Percentiles rank a stretch among this genome's conserved stretches.
Evolutionary conservation across 1,140 invertebrate genomes (phyloP).

Genomic region (Pissodes strobi): DNA sequence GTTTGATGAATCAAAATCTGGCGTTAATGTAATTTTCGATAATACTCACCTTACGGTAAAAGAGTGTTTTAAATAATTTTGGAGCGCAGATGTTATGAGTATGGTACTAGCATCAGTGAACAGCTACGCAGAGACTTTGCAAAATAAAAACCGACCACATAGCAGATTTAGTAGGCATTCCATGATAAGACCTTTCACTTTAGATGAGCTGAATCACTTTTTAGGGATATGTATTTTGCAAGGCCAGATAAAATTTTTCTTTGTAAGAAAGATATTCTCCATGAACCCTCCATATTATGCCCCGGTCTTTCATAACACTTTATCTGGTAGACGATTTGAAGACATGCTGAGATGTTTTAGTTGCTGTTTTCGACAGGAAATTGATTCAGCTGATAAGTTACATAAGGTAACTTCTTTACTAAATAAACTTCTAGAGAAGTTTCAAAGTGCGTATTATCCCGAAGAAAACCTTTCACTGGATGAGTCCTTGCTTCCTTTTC

Average conservation of each 20-base stretch:
- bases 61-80: not conserved
- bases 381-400: not conserved
- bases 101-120: too few relatives aligned
- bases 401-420: not conserved
- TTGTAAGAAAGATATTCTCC: not conserved
- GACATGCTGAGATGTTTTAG: not conserved
- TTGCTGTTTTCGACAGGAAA: not conserved
- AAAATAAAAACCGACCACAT: not conserved
- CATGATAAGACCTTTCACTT: not conserved
- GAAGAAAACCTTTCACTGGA: too few relatives aligned
- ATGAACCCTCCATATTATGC: not conserved
- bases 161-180: not conserved
- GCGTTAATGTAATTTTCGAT: too few relatives aligned
- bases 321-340: slow-evolving; percentile 1
- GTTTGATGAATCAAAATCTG: too few relatives aligned
- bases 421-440: not conserved
- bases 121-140: not conserved
- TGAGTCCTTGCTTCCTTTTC: too few relatives aligned
- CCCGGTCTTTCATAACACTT: not conserved
- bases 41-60: too few relatives aligned
- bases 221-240: not conserved
- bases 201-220: not conserved
- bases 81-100: not conserved
- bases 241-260: not conserved
- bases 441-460: not conserved